Base-by-base conservation (phyloP, 1,140 invertebrate genomes). In the Hylaeus volcanicus region DNA sequence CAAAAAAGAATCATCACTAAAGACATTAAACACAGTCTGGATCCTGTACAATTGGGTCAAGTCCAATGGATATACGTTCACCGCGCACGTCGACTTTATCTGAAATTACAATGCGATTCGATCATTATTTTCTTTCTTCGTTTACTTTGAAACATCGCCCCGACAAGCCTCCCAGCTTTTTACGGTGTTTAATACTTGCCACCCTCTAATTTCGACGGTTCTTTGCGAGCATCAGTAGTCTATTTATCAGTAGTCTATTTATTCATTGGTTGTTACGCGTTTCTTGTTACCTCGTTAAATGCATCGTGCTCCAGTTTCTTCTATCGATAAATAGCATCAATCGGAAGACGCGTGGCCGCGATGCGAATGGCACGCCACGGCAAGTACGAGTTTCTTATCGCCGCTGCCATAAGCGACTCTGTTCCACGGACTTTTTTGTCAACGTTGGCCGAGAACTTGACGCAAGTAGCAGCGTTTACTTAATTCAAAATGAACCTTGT, bases 321-420 rank as follows among this genome's bases (percentile, higher is more conserved):
- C 76, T 72, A 63, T 43, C 79, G 60, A 84, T 75, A 53, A 79
- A 65, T 55, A 73, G 53, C 79, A 79, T 81, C 82, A 79, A 86
- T 88, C 61, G 71, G 69, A 81, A 83, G 86, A 81, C 82, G 56
- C 76, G 84, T 84, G 84, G 82, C 76, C 70, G 55, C 61, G 73
- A 80, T 75, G 55, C 76, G 81, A 81, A 77, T 70, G 63, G 68
- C 58, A 82, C 43, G 70, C 41, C 39, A 43, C 43, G n/a, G 72
- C 69, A 48, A 74, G 56, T 82, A 77, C 87, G 82, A 86, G 86
- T 86, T 88, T 86, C 81, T 88, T 88, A 69, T 80, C 48, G 45
- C 9, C 37, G 45, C 58, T 86, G 58, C 87, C 87, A 82, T 88
- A 88, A 81, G 26, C 56, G 84, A 77, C 70, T 63, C 65, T 72